Conservation (phyloP, 2,113 vertebrate genomes). For the Ariopsis seemanni region DNA sequence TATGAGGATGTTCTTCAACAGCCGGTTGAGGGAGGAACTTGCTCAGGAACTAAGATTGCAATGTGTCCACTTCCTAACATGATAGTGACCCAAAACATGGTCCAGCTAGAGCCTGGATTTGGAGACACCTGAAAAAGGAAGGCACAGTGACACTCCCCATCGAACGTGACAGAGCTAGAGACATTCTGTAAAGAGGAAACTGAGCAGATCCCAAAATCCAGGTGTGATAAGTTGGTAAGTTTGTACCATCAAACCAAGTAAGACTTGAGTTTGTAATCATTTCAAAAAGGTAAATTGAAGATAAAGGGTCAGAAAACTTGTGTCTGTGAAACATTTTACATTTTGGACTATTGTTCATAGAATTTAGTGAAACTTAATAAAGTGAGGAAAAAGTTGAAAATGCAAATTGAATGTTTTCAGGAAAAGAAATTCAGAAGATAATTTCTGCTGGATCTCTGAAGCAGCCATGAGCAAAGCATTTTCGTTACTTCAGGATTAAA, state of each 20-base stretch:
- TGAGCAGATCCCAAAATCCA: neutral
- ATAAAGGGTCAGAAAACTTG: neutral
- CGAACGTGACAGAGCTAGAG: neutral
- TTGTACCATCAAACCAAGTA: neutral
- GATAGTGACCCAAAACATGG: neutral
- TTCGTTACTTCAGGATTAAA: neutral
- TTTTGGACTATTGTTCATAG: neutral
- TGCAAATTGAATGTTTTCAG: neutral
- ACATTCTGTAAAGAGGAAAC: neutral
- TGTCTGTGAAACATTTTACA: neutral
- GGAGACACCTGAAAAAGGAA: neutral
- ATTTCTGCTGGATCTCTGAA: neutral
- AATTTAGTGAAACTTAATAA: neutral
- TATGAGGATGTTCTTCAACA: neutral
- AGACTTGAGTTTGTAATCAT: neutral
- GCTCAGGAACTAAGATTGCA: neutral
- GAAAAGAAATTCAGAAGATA: neutral
- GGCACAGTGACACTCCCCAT: neutral
- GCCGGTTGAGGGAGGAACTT: neutral
- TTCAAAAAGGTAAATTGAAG: neutral
- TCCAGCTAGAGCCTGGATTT: neutral
- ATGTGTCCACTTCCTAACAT: neutral
- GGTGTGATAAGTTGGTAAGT: neutral
- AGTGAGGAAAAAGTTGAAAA: no score
- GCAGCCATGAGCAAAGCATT: neutral